phyloP scores from a whole-genome alignment of 2,113 vertebrate genomes.

The Brevimyrus niger region DNA sequence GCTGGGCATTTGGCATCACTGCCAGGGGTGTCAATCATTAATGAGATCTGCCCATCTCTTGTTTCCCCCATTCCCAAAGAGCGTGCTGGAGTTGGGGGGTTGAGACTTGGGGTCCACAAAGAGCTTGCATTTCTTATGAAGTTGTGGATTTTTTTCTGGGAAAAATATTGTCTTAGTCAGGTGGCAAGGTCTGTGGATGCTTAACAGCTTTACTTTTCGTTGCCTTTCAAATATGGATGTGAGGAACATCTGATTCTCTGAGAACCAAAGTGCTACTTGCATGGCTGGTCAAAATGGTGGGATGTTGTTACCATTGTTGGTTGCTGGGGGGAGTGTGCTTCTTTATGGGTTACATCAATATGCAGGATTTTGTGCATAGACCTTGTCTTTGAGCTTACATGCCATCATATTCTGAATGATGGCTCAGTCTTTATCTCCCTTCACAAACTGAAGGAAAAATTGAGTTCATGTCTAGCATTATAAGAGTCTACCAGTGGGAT shows the following conservation, averaged over 20 bases:
- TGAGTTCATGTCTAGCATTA: not conserved
- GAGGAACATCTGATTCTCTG: not conserved
- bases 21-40: conserved; percentile 57
- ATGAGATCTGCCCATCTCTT: conserved; percentile 50
- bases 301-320: not conserved
- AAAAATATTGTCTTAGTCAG: not conserved
- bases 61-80: not conserved
- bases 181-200: not conserved
- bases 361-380: not conserved
- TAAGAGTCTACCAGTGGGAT: conserved; percentile 27
- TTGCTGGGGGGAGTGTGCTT: not conserved
- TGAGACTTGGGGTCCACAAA: conserved; percentile 35
- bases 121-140: conserved; percentile 19
- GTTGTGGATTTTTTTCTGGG: not conserved
- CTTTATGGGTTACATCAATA: not conserved
- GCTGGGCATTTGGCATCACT: not conserved
- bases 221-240: not conserved
- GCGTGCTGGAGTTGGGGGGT: not conserved
- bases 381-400: not conserved
- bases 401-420: not conserved
- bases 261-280: too few relatives aligned
- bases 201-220: not conserved
- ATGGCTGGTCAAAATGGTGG: not conserved
- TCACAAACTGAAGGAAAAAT: not conserved
- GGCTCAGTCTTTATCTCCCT: not conserved